Percentiles rank a stretch among this genome's conserved stretches.
These are phyloP conservation scores for Limosa lapponica DNA, from an alignment of 2,797 vertebrate genomes.

Conservation along the genomic window DNA sequence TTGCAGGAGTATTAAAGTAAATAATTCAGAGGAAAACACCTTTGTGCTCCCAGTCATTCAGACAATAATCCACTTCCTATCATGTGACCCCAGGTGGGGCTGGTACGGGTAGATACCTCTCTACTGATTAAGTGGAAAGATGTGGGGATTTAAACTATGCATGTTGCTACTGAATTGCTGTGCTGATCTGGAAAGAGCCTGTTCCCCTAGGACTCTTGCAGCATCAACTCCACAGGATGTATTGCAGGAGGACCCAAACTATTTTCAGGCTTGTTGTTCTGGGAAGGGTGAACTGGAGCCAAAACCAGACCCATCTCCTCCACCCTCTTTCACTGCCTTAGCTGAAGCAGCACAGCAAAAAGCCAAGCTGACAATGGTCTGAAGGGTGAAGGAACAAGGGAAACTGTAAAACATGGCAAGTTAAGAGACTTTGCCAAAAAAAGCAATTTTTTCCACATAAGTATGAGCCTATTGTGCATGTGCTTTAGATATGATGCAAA, in stretches of 20 bases:
- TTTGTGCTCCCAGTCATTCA: not conserved
- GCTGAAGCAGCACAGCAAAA: conserved; percentile 1
- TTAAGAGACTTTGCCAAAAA: conserved; percentile 7
- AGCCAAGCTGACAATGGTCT: not conserved
- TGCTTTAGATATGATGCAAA: not conserved
- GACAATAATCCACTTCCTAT: not conserved
- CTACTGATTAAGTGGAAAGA: not conserved
- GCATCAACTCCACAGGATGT: not conserved
- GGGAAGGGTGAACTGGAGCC: not conserved
- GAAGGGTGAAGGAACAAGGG: not conserved
- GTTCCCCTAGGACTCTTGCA: not conserved
- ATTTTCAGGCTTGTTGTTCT: conserved; percentile 1
- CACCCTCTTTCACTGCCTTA: not conserved
- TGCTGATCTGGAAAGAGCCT: not conserved
- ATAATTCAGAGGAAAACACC: not conserved
- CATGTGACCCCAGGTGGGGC: not conserved
- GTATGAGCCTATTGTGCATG: not conserved
- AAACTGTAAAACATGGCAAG: not conserved
- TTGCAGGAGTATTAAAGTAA: not conserved
- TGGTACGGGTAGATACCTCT: not conserved
- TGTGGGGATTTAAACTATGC: not conserved
- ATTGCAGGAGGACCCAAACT: not conserved
- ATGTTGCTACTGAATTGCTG: not conserved
- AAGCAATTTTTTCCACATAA: not conserved
- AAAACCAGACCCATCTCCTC: not conserved